Percentiles rank a stretch among this genome's conserved stretches.
These are phyloP conservation scores for Heliopora coerulea DNA, from an alignment of 92 coral and sea anemone species.

Conservation along the genomic window DNA sequence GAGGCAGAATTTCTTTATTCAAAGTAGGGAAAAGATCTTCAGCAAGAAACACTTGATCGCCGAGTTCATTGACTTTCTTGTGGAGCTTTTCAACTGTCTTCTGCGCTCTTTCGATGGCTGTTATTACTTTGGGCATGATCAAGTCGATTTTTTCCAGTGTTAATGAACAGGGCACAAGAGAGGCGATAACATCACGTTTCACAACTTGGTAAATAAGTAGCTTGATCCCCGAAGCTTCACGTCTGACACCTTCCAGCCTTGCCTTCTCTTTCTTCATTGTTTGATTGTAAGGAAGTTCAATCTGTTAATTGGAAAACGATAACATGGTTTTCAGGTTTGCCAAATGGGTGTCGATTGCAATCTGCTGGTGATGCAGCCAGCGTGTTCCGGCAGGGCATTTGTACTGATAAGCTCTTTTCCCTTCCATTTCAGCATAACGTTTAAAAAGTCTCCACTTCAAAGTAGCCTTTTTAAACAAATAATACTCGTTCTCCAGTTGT, in stretches of 20 bases:
- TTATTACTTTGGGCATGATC: too few relatives aligned
- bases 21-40: too few relatives aligned
- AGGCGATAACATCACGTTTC: constrained; percentile 25
- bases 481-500: constrained; percentile 2
- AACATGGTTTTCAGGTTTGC: constrained; percentile 8
- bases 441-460: constrained; percentile 27
- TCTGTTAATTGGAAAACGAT: constrained; percentile 10
- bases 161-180: too few relatives aligned
- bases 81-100: too few relatives aligned
- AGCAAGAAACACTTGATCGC: too few relatives aligned
- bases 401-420: constrained; percentile 14
- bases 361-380: constrained; percentile 9
- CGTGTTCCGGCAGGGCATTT: constrained; percentile 12
- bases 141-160: too few relatives aligned
- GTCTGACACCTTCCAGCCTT: constrained; percentile 13
- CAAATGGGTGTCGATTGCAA: constrained; percentile 18
- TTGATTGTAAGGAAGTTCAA: constrained; percentile 9
- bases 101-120: too few relatives aligned
- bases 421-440: not conserved
- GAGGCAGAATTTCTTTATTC: too few relatives aligned
- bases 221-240: not conserved
- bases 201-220: constrained; percentile 24
- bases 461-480: constrained; percentile 16
- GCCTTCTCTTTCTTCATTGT: constrained; percentile 33
- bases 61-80: not conserved